phyloP scores from a whole-genome alignment of 1,140 invertebrate genomes.

The Drosophila mauritiana region DNA sequence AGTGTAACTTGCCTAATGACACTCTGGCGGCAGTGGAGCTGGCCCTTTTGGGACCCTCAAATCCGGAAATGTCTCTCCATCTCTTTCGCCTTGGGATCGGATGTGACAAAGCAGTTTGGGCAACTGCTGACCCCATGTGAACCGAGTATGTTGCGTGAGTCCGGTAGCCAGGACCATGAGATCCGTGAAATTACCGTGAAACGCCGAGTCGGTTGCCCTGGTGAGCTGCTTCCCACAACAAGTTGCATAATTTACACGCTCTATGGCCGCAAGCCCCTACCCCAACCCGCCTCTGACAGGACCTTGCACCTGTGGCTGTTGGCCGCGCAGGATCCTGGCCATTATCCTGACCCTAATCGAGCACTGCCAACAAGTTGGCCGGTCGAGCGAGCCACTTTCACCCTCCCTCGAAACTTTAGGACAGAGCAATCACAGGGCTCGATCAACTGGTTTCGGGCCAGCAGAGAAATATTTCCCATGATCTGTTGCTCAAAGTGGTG shows the following conservation, averaged over 20 bases:
- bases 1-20: conserved; percentile 64
- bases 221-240: conserved; percentile 61
- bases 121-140: conserved; percentile 51
- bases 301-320: conserved; percentile 28
- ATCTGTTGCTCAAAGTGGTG: conserved; percentile 11
- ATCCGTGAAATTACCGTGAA: conserved; percentile 71
- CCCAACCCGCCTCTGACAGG: conserved; percentile 52
- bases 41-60: conserved; percentile 61
- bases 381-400: conserved; percentile 14
- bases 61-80: conserved; percentile 61
- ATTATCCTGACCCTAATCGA: conserved; percentile 14
- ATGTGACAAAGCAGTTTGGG: conserved; percentile 62
- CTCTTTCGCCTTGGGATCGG: conserved; percentile 37
- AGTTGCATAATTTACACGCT: conserved; percentile 75
- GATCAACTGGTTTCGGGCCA: conserved; percentile 28
- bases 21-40: conserved; percentile 24
- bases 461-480: conserved; percentile 22
- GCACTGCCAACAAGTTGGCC: conserved; percentile 26
- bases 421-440: conserved; percentile 34
- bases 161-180: conserved; percentile 30
- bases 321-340: conserved; percentile 44
- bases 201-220: conserved; percentile 58
- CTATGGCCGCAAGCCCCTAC: conserved; percentile 44
- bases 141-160: conserved; percentile 41
- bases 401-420: conserved; percentile 21